A percentile compares a stretch with the other conserved stretches of the same genome.
Conservation (phyloP, 2,888 invertebrate species). For the Axea sp. region DNA sequence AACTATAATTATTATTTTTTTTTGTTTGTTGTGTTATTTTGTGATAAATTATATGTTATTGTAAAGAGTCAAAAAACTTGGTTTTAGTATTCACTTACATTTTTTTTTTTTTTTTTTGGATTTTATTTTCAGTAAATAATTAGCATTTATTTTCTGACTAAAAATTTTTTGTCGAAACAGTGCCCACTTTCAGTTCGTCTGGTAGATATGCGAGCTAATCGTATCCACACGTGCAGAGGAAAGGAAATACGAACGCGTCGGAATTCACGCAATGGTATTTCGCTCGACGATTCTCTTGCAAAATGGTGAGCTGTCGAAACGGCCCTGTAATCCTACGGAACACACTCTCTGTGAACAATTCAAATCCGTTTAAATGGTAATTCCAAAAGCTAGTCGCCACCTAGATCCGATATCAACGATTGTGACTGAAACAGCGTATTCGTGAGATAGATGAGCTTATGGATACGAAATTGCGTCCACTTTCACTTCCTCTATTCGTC, state of each 20-base stretch:
- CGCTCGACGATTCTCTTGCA: slow-evolving; percentile 53
- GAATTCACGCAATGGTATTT: slow-evolving; percentile 54
- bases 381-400: slow-evolving; percentile 63
- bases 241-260: slow-evolving; percentile 55
- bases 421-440: slow-evolving; percentile 30
- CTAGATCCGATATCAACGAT: slow-evolving; percentile 55
- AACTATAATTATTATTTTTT: too few species aligned
- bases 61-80: too few species aligned
- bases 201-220: slow-evolving; percentile 56
- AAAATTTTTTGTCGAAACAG: too few species aligned
- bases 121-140: too few species aligned
- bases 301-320: slow-evolving; percentile 58
- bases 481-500: slow-evolving; percentile 17
- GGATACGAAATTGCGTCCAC: slow-evolving; percentile 30
- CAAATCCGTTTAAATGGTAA: slow-evolving; percentile 67
- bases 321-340: slow-evolving; percentile 60
- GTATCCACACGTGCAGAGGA: slow-evolving; percentile 51
- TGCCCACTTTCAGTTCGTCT: slow-evolving; percentile 45
- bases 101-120: too few species aligned
- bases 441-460: slow-evolving; percentile 42
- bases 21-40: too few species aligned
- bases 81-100: too few species aligned
- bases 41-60: too few species aligned
- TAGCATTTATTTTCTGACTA: too few species aligned
- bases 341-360: slow-evolving; percentile 61